Evolutionary conservation across 2,797 vertebrate species (phyloP).

Genomic region (Philypnodon macrostomus): DNA sequence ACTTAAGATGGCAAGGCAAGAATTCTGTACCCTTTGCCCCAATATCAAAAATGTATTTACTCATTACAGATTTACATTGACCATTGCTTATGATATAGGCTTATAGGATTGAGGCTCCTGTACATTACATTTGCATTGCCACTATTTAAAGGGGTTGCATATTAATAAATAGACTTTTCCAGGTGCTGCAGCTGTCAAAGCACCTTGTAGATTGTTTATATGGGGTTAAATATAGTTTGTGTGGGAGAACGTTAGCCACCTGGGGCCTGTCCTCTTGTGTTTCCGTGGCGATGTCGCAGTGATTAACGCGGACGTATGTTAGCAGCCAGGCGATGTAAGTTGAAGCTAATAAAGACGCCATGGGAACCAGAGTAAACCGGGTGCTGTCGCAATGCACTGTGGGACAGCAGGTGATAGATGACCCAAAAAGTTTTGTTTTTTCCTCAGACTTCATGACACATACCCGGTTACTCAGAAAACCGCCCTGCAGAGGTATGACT

Average conservation of each 20-base stretch:
- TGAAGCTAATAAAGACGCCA: constrained; percentile 40
- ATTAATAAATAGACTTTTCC: constrained; percentile 5
- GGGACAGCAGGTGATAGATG: constrained; percentile 52
- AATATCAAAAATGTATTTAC: too few species aligned
- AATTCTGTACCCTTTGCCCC: too few species aligned
- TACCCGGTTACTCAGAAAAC: constrained; percentile 23
- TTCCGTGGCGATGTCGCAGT: constrained; percentile 48
- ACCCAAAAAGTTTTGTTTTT: constrained; percentile 39
- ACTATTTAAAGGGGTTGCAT: neutral
- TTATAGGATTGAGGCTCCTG: too few species aligned
- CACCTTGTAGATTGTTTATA: constrained; percentile 21
- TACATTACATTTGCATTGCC: neutral
- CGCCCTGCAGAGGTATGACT: constrained; percentile 14
- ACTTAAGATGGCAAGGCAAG: too few species aligned
- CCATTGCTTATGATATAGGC: neutral
- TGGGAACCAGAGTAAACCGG: constrained; percentile 31
- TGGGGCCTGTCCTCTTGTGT: constrained; percentile 65
- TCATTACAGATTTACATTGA: too few species aligned
- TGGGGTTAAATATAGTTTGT: constrained; percentile 42
- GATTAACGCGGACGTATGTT: constrained; percentile 63
- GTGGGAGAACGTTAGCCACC: constrained; percentile 30
- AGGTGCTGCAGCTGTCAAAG: neutral
- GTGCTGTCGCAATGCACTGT: constrained; percentile 44
- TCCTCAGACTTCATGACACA: constrained; percentile 21
- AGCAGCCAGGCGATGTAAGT: constrained; percentile 39